phyloP scores from a whole-genome alignment of 2,888 invertebrate species.

The Germaria angustata region DNA sequence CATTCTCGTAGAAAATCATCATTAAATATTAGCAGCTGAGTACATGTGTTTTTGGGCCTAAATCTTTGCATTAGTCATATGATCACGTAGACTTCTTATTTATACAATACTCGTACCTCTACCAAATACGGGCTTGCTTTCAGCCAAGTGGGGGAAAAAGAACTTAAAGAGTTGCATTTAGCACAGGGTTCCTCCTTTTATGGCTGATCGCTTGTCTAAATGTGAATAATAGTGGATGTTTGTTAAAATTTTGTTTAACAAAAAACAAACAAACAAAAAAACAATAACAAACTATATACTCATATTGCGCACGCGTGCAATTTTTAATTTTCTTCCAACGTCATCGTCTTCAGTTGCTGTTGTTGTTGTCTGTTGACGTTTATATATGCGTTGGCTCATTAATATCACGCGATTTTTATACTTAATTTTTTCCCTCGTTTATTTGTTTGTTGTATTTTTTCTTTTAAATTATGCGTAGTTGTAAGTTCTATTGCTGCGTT shows the following conservation, averaged over 20 bases:
- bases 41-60: conserved; percentile 77
- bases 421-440: not conserved
- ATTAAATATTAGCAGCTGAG: conserved; percentile 74
- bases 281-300: conserved; percentile 24
- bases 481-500: conserved; percentile 20
- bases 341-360: conserved; percentile 25
- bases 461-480: conserved; percentile 37
- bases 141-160: conserved; percentile 18
- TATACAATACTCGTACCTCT: conserved; percentile 30
- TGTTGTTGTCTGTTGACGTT: conserved; percentile 57
- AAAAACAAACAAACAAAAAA: not conserved
- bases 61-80: conserved; percentile 74
- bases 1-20: conserved; percentile 41
- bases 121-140: conserved; percentile 35
- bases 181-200: conserved; percentile 47
- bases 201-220: conserved; percentile 45
- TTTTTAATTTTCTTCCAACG: conserved; percentile 48
- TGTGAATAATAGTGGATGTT: conserved; percentile 51
- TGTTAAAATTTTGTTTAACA: conserved; percentile 43
- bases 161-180: conserved; percentile 38
- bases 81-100: conserved; percentile 72
- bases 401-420: conserved; percentile 61
- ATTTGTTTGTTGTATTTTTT: not conserved
- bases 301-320: conserved; percentile 67
- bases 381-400: conserved; percentile 67